Conservation (phyloP, 2,113 vertebrate species). For the Hippocampus zosterae region DNA sequence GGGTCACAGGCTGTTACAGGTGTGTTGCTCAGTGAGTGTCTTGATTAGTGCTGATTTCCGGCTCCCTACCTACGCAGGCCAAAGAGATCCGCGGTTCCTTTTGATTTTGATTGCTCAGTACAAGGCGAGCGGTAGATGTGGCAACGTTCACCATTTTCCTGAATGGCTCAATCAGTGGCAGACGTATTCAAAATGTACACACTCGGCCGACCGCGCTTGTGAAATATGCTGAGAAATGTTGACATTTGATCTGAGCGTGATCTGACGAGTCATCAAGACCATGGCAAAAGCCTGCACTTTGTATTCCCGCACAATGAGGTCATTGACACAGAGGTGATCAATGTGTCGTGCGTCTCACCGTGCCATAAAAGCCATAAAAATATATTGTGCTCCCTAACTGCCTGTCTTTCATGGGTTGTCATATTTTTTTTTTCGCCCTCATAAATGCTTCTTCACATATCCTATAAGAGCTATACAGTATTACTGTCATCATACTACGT, state of each 20-base stretch:
- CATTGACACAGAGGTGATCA: conserved; percentile 39
- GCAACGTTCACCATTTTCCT: conserved; percentile 25
- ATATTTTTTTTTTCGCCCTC: conserved; percentile 21
- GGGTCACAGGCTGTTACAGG: conserved; percentile 22
- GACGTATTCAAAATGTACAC: conserved; percentile 21
- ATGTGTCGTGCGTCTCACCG: conserved; percentile 26
- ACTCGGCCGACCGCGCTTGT: conserved; percentile 3
- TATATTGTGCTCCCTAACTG: conserved; percentile 46
- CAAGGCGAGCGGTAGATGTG: conserved; percentile 41
- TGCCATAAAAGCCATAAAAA: conserved; percentile 25
- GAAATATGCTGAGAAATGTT: conserved; percentile 30
- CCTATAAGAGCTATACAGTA: not conserved
- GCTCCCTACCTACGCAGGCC: conserved; percentile 36
- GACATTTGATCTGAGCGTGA: conserved; percentile 55
- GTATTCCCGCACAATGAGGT: conserved; percentile 43
- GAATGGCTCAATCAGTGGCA: conserved; percentile 26
- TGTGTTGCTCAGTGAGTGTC: conserved; percentile 40
- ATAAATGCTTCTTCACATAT: not conserved
- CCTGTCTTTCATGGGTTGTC: conserved; percentile 5
- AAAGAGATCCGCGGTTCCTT: conserved; percentile 23
- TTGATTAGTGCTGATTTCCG: conserved; percentile 54
- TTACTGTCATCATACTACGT: not conserved
- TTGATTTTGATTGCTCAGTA: conserved; percentile 58
- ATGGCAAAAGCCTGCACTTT: conserved; percentile 20
- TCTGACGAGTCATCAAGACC: conserved; percentile 30